Evolutionary conservation across 64 coral and sea anemone genomes (phyloP), one percentile per base, ranked within the genome.

Genomic region (Catalaphyllia jardinei): DNA sequence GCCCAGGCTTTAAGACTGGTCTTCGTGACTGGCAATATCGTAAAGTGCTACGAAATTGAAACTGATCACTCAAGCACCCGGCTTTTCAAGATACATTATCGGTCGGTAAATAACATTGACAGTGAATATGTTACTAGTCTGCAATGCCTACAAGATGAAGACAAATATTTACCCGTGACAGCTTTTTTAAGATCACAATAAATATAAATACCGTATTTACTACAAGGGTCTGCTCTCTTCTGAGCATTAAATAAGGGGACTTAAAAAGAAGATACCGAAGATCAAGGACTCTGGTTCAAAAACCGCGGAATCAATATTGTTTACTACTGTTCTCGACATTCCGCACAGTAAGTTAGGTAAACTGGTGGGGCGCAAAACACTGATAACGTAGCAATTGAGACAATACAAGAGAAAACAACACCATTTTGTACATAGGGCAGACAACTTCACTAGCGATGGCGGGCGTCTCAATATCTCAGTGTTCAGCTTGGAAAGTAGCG

Each of bases 21-120:
- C 81, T 71, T 85, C n/a, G 81, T 51, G 81, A 85, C 63, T 85
- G 2, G 61, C 13, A 85, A 50, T 51, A 71, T 71, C 31, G 24
- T 51, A 33, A 67, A 85, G 63, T 85, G 81, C 9, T 60, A 52
- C 15, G 28, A 63, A 85, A 71, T 71, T 85, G 62, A 71, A 85
- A 46, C 17, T 85, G 81, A 85, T 85, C 71, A 63, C 46, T 85
- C 81, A 50, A 85, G 63, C 81, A 85, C 62, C 81, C 81, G 81
- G 81, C 81, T 85, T 85, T 67, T 85, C 81, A 50, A 85, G 81
- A 85, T 85, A 85, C 81, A 85, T 85, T 85, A 85, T 85, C 81
- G 31, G 27, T 63, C 63, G 24, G 81, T 85, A 85, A 69, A 85
- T 83, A 83, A 83, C 31, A 85, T 71, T 85, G 81, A 85, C 81